Conservation (phyloP, 2,888 invertebrate genomes). For the Cephonodes hylas region DNA sequence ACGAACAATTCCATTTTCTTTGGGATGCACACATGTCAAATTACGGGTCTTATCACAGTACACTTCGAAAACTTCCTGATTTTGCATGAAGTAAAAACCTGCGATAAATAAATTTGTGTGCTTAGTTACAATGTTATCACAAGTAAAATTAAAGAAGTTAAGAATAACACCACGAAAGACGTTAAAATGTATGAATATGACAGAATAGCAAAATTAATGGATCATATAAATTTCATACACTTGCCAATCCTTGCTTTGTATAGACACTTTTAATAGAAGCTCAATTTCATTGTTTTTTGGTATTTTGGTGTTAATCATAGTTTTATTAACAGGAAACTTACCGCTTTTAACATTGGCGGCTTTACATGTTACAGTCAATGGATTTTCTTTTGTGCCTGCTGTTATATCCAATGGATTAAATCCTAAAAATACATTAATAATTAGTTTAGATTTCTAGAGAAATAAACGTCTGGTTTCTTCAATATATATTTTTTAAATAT, state of each 20-base stretch:
- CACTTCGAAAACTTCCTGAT: background rate
- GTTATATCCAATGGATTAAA: background rate
- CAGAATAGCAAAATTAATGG: no score
- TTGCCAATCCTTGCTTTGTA: no score
- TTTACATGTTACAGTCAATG: background rate
- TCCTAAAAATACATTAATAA: background rate
- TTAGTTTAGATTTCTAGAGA: background rate
- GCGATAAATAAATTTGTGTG: background rate
- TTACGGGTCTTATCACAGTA: background rate
- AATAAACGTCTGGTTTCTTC: no score
- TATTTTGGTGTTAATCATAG: no score
- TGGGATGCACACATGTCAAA: background rate
- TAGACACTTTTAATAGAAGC: no score
- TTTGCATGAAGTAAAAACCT: background rate
- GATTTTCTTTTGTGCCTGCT: background rate
- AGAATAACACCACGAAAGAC: no score
- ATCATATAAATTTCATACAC: no score
- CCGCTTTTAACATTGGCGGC: background rate
- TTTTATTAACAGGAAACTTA: background rate
- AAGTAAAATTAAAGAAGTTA: no score
- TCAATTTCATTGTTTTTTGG: no score
- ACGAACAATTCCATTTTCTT: background rate
- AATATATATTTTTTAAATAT: no score
- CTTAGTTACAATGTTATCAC: background rate
- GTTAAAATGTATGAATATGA: no score